These are phyloP conservation scores for Burhinus oedicnemus DNA, from an alignment of 2,113 vertebrate genomes.

Conservation along the genomic window DNA sequence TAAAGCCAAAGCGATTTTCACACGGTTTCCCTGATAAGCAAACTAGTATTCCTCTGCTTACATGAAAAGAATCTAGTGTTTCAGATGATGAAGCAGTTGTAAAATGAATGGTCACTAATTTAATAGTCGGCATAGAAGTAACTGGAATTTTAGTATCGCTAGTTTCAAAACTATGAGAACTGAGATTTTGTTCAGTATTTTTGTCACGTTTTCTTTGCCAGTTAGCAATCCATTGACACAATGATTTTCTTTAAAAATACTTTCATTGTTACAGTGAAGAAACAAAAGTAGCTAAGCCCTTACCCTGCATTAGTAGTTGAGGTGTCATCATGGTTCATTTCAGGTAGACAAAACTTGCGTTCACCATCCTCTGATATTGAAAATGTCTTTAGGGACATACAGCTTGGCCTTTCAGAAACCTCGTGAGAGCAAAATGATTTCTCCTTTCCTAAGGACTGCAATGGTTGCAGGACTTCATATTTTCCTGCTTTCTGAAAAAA, in stretches of 20 bases:
- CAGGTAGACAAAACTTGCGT: background rate
- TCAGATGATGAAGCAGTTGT: background rate
- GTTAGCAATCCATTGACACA: background rate
- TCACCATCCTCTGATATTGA: background rate
- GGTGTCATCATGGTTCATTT: slow-evolving; percentile 2
- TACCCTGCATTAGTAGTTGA: slow-evolving; percentile 41
- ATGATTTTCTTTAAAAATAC: background rate
- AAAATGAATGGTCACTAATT: background rate
- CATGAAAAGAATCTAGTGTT: background rate
- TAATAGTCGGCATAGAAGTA: background rate
- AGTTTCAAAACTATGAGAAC: background rate
- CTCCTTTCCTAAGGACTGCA: slow-evolving; percentile 22
- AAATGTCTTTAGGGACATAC: background rate
- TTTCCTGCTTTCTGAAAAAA: slow-evolving; percentile 60
- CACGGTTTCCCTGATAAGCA: background rate
- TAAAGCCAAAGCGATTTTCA: background rate
- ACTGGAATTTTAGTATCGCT: background rate
- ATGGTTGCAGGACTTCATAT: background rate
- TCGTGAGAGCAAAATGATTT: background rate
- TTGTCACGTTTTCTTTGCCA: background rate
- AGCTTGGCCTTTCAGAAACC: background rate
- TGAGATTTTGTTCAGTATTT: background rate
- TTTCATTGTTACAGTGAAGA: background rate
- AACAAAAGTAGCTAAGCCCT: background rate
- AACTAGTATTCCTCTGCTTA: background rate